Evolutionary conservation across 2,888 invertebrate species (phyloP), one percentile per base, ranked within the genome.

Genomic region (Therioaphis trifolii): DNA sequence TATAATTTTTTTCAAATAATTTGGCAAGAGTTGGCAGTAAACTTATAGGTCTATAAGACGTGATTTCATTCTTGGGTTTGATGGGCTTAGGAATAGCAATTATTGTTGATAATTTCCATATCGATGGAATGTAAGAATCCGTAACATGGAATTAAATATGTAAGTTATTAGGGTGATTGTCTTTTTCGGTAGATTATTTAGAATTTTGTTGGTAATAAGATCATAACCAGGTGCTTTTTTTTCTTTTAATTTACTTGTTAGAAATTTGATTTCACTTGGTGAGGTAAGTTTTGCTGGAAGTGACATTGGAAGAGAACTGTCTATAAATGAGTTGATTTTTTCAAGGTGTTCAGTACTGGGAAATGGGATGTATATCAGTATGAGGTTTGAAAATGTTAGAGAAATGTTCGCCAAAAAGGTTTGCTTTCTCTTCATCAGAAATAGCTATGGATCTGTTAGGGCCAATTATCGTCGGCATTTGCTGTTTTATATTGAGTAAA

Each of bases 1-100:
- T 14, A 49, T 24, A 15, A 46, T 74, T 74, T 66, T 74, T n/a
- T 55, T 55, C 55, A 12, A 74, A 74, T 40, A 58, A 7, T 40
- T 74, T 74, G 4, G 24, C n/a, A n/a, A n/a, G n/a, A n/a, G n/a
- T n/a, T n/a, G n/a, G n/a, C n/a, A n/a, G n/a, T n/a, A n/a, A n/a
- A n/a, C n/a, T n/a, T n/a, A n/a, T n/a, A n/a, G n/a, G n/a, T n/a
- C n/a, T n/a, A n/a, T n/a, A n/a, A n/a, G n/a, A n/a, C n/a, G n/a
- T n/a, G n/a, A n/a, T n/a, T n/a, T n/a, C n/a, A n/a, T n/a, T n/a
- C n/a, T n/a, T 46, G 3, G 72, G 72, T 21, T 74, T 74, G 52
- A 29, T 27, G 18, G 29, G 52, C 21, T 72, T 72, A 1, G 24
- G 52, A 11, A 72, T 46, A 21, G 29, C 9, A 11, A 72, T 72